Percentiles rank a stretch among this genome's conserved stretches.
These are phyloP conservation scores for Trichosurus vulpecula DNA, from an alignment of 2,797 vertebrate species.

Conservation along the genomic window DNA sequence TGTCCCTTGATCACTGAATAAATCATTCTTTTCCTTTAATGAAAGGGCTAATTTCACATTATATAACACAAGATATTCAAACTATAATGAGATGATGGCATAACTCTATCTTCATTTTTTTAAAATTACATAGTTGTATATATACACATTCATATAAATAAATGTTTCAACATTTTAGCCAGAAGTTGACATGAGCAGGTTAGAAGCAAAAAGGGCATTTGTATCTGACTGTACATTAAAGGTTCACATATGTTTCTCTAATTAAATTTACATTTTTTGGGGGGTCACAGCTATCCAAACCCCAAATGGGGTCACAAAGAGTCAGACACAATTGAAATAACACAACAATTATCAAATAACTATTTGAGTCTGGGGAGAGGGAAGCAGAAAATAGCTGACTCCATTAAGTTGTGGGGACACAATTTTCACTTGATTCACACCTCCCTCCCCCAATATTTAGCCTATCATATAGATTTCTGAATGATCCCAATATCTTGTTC, in stretches of 20 bases:
- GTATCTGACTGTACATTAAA: slow-evolving; percentile 61
- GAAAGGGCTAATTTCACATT: slow-evolving; percentile 67
- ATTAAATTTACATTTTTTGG: slow-evolving; percentile 69
- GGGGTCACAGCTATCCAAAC: slow-evolving; percentile 16
- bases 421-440: background rate
- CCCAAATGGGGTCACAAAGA: background rate
- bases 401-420: slow-evolving; percentile 62
- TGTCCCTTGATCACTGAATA: slow-evolving; percentile 62
- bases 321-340: slow-evolving; percentile 28
- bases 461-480: background rate
- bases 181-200: slow-evolving; percentile 61
- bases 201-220: slow-evolving; percentile 57
- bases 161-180: slow-evolving; percentile 58
- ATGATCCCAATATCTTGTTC: background rate
- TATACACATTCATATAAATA: slow-evolving; percentile 42
- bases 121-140: slow-evolving; percentile 37
- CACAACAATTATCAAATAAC: slow-evolving; percentile 51
- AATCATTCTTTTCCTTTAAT: slow-evolving; percentile 46
- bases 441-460: background rate
- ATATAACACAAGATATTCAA: slow-evolving; percentile 41
- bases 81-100: slow-evolving; percentile 28
- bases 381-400: slow-evolving; percentile 54
- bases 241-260: slow-evolving; percentile 53
- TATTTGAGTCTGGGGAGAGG: slow-evolving; percentile 27
- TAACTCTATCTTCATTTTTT: slow-evolving; percentile 35